Evolutionary conservation across 2,797 vertebrate genomes (phyloP).

Genomic region (Tapera naevia): DNA sequence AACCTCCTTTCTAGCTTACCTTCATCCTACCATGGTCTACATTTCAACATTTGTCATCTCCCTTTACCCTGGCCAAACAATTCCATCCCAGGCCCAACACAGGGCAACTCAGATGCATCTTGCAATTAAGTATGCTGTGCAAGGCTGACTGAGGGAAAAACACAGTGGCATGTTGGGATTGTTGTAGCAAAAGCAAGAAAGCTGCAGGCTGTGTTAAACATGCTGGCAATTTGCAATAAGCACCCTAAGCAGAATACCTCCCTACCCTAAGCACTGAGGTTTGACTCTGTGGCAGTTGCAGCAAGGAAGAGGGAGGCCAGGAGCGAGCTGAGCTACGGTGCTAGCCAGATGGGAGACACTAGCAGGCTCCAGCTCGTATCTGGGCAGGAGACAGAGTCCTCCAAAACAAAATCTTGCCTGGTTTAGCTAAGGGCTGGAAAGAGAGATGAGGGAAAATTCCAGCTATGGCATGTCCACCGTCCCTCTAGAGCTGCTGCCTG

Average conservation of each 20-base stretch:
- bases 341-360: neutral
- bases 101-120: fast-evolving
- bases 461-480: fast-evolving
- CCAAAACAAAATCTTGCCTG: neutral
- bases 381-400: neutral
- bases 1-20: neutral
- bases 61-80: neutral
- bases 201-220: neutral
- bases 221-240: neutral
- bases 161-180: neutral
- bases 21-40: neutral
- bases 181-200: neutral
- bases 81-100: neutral
- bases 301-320: neutral
- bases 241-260: neutral
- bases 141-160: neutral
- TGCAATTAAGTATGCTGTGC: no score
- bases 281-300: neutral
- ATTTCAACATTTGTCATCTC: neutral
- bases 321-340: fast-evolving
- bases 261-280: neutral
- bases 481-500: neutral
- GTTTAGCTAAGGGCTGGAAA: neutral
- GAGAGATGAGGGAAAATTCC: neutral
- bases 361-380: neutral